phyloP scores from a whole-genome alignment of 2,797 vertebrate species.

The Peromyscus aztecus region DNA sequence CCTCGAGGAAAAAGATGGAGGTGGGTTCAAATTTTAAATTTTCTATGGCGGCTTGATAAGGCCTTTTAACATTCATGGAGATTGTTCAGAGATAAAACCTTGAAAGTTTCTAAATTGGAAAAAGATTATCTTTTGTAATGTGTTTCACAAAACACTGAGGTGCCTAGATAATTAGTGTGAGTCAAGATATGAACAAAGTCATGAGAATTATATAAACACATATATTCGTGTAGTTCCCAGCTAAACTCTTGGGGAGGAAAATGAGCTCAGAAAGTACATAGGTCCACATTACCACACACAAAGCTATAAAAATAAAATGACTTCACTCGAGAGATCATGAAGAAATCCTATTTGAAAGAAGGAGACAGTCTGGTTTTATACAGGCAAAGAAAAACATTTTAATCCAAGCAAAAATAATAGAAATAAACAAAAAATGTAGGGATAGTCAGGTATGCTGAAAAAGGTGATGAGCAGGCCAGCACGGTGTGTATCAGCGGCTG shows the following conservation, averaged over 20 bases:
- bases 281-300: background rate
- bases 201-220: background rate
- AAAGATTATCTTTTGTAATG: background rate
- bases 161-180: slow-evolving; percentile 4
- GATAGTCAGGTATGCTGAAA: background rate
- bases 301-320: slow-evolving; percentile 54
- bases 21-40: slow-evolving; percentile 10
- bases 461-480: background rate
- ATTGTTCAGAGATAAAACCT: background rate
- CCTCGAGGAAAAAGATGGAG: background rate
- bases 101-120: slow-evolving; percentile 2
- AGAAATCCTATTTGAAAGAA: slow-evolving; percentile 46
- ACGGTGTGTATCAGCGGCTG: background rate
- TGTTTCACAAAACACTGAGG: background rate
- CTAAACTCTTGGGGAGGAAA: background rate
- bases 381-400: slow-evolving; percentile 17
- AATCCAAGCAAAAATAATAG: slow-evolving; percentile 20
- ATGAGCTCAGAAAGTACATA: background rate
- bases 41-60: background rate
- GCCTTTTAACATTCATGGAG: background rate
- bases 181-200: background rate
- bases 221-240: background rate
- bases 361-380: background rate
- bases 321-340: background rate
- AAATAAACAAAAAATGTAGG: background rate